These are phyloP conservation scores for Eilema caniola DNA, from an alignment of 2,888 invertebrate genomes.

Conservation along the genomic window DNA sequence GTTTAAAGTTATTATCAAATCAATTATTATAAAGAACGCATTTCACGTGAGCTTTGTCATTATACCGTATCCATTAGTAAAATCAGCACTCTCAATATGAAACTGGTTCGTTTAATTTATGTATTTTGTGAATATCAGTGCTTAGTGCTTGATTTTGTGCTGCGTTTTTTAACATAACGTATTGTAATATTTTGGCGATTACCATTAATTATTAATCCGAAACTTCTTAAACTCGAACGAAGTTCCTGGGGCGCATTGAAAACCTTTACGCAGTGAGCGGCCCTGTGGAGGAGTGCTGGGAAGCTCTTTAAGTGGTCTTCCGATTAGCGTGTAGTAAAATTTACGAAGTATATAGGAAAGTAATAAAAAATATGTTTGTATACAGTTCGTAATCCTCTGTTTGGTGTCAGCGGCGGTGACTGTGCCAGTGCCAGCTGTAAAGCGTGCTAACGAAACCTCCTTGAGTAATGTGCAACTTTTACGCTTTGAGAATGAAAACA, in stretches of 20 bases:
- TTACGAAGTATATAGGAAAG: too few species aligned
- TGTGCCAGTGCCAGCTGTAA: conserved; percentile 54
- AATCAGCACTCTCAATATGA: conserved; percentile 58
- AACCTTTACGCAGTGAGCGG: too few species aligned
- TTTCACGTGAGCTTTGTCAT: conserved; percentile 51
- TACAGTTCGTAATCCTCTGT: conserved; percentile 54
- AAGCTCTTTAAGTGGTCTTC: too few species aligned
- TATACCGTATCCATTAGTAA: conserved; percentile 49
- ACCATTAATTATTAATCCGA: background rate
- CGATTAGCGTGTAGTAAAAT: too few species aligned
- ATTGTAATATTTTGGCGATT: background rate
- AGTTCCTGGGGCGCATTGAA: too few species aligned
- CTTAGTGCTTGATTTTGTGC: too few species aligned
- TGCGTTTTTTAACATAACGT: too few species aligned
- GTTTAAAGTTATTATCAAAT: conserved; percentile 38
- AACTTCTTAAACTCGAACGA: too few species aligned
- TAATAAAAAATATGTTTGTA: conserved; percentile 18
- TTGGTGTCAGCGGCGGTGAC: conserved; percentile 59
- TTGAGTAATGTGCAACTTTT: conserved; percentile 77
- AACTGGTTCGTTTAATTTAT: conserved; percentile 62
- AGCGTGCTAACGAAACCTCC: conserved; percentile 28
- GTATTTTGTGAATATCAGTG: conserved; percentile 30
- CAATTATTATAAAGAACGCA: conserved; percentile 54
- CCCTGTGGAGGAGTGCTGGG: too few species aligned
- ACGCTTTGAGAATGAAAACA: conserved; percentile 83